Evolutionary conservation across 2,888 invertebrate species (phyloP).

Genomic region (Drosophila neonasuta): DNA sequence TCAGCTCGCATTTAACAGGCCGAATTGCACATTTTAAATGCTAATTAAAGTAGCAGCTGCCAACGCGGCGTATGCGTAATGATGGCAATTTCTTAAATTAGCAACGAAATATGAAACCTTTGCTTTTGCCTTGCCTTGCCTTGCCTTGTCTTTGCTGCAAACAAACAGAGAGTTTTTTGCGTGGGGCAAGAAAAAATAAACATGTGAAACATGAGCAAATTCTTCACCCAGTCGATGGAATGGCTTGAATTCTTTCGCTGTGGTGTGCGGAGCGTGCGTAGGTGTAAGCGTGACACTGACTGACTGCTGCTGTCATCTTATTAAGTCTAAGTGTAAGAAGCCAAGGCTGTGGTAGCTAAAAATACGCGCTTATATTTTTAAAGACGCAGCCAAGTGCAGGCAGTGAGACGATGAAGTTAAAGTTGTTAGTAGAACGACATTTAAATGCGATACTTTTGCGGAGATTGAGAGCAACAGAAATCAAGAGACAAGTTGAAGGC

Average conservation of each 20-base stretch:
- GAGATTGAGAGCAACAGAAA: not conserved
- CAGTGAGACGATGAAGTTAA: not conserved
- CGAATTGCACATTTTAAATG: constrained; percentile 44
- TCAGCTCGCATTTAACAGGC: constrained; percentile 40
- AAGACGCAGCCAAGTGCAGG: constrained; percentile 14
- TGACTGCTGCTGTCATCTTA: constrained; percentile 72
- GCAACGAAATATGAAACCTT: constrained; percentile 29
- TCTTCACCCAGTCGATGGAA: not conserved
- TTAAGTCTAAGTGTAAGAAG: constrained; percentile 61
- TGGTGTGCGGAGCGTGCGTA: constrained; percentile 26
- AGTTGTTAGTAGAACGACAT: not conserved
- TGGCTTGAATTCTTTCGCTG: constrained; percentile 4
- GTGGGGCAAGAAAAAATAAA: constrained; percentile 44
- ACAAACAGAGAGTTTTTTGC: constrained; percentile 20
- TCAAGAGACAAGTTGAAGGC: too few species aligned
- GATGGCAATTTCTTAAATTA: constrained; percentile 45
- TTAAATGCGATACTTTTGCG: constrained; percentile 1
- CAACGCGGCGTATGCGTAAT: constrained; percentile 47
- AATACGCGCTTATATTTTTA: constrained; percentile 45
- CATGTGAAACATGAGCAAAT: constrained; percentile 52
- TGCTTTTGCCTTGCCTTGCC: not conserved
- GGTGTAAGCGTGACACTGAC: constrained; percentile 48
- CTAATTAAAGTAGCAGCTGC: constrained; percentile 62
- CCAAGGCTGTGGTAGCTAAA: constrained; percentile 53
- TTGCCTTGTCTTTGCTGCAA: not conserved